A percentile compares a stretch with the other conserved stretches of the same genome.
phyloP scores from a whole-genome alignment of 1,140 invertebrate genomes.

The Geopemphigus sp. region DNA sequence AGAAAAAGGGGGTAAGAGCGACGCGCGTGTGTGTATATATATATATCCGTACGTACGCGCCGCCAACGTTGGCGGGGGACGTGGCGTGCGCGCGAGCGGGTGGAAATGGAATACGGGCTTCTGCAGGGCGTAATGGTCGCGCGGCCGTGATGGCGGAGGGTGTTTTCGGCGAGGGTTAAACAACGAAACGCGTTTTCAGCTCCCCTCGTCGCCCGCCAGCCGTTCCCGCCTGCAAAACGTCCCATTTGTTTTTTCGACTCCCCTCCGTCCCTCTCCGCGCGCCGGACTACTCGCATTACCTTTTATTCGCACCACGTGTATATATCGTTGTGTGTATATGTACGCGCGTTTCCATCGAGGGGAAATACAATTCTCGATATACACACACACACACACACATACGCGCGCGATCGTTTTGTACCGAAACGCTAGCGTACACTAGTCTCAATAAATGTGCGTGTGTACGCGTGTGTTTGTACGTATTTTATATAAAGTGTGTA shows the following conservation, averaged over 20 bases:
- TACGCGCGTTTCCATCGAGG: not conserved
- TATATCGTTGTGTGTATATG: not conserved
- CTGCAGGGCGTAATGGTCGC: not conserved
- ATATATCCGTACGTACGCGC: too few species aligned
- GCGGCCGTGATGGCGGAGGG: not conserved
- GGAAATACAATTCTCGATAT: not conserved
- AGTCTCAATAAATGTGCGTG: not conserved
- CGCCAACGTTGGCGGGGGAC: too few species aligned
- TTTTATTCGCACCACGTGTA: not conserved
- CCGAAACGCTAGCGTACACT: not conserved
- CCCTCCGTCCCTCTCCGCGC: not conserved
- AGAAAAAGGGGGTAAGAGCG: not conserved
- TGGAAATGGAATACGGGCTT: not conserved
- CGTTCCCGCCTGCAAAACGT: conserved; percentile 4
- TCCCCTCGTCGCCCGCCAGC: not conserved
- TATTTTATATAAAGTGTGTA: too few species aligned
- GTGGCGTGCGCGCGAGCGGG: too few species aligned
- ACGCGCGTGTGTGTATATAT: too few species aligned
- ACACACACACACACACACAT: too few species aligned
- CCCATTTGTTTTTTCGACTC: conserved; percentile 1
- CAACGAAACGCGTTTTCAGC: not conserved
- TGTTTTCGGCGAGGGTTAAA: conserved; percentile 9
- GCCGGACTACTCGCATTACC: not conserved
- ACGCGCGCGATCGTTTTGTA: not conserved
- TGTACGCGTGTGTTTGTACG: not conserved